phyloP scores from a whole-genome alignment of 2,113 vertebrate genomes.

The Zootoca vivipara region DNA sequence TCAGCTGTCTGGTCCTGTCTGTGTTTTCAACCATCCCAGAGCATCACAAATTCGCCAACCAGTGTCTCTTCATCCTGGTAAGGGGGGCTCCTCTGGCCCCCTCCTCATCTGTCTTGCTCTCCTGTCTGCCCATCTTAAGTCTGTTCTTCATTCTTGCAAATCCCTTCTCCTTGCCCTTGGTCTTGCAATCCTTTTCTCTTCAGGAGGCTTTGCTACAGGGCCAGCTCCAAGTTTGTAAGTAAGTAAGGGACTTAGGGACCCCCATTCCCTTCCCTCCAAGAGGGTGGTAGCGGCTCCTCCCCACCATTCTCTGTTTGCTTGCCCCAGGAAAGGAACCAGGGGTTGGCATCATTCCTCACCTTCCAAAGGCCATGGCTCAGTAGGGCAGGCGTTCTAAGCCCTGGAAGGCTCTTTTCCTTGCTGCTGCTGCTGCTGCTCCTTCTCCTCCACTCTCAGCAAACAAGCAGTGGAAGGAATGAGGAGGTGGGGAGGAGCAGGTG shows the following conservation, averaged over 20 bases:
- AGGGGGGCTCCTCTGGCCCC: slow-evolving; percentile 31
- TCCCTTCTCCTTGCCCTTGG: too few relatives aligned
- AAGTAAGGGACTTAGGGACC: neutral
- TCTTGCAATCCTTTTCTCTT: neutral
- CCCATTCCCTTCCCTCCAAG: neutral
- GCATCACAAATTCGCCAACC: slow-evolving; percentile 89
- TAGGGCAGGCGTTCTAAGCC: neutral
- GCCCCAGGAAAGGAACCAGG: neutral
- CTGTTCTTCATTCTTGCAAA: neutral
- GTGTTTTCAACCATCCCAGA: slow-evolving; percentile 98
- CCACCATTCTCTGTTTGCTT: neutral
- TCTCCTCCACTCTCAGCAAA: neutral
- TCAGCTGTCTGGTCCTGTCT: slow-evolving; percentile 97
- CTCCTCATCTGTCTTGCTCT: slow-evolving; percentile 27
- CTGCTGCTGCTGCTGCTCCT: too few relatives aligned
- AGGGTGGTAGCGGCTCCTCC: neutral
- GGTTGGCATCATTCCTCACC: neutral
- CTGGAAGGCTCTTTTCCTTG: too few relatives aligned
- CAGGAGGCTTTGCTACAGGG: neutral
- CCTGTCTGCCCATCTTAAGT: neutral
- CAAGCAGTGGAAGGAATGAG: neutral
- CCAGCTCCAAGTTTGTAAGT: neutral
- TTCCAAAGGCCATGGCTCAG: neutral
- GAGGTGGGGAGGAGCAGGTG: too few relatives aligned
- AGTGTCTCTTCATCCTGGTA: slow-evolving; percentile 97